Conservation (phyloP, 64 coral and sea anemone genomes). For the Stichodactyla mertensii region DNA sequence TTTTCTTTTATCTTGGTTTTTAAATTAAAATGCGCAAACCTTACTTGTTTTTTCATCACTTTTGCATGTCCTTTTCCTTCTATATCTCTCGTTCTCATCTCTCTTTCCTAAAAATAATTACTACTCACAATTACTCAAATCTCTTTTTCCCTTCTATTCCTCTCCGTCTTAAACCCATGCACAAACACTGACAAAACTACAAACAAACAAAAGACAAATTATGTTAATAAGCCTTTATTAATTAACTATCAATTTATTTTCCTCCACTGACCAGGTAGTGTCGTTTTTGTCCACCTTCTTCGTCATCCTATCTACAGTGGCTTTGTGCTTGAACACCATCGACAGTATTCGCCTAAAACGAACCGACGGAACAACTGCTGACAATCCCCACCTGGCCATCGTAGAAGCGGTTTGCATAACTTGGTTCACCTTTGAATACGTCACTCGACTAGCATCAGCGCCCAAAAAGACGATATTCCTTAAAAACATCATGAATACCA, state of each 20-base stretch:
- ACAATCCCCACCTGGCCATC: not conserved
- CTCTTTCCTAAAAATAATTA: too few species aligned
- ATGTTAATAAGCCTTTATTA: too few species aligned
- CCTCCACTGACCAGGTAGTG: not conserved
- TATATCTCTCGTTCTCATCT: too few species aligned
- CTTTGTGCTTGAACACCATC: slow-evolving; percentile 31
- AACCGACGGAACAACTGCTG: not conserved
- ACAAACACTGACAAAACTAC: too few species aligned
- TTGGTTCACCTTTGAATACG: slow-evolving; percentile 91
- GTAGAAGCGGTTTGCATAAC: slow-evolving; percentile 74
- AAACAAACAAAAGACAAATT: too few species aligned
- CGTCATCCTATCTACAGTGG: slow-evolving; percentile 7
- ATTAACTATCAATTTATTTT: not conserved
- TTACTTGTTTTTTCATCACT: too few species aligned
- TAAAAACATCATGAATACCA: slow-evolving; percentile 55
- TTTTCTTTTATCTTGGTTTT: not conserved
- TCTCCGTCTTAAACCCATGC: too few species aligned
- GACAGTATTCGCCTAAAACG: not conserved
- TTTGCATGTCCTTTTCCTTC: too few species aligned
- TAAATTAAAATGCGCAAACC: too few species aligned
- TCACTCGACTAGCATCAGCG: slow-evolving; percentile 51
- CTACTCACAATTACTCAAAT: too few species aligned
- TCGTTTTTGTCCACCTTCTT: slow-evolving; percentile 13
- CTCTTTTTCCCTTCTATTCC: too few species aligned
- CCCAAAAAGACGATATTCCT: slow-evolving; percentile 60